Evolutionary conservation across 64 coral and sea anemone genomes (phyloP).

Genomic region (Dendrophyllia cribrosa): DNA sequence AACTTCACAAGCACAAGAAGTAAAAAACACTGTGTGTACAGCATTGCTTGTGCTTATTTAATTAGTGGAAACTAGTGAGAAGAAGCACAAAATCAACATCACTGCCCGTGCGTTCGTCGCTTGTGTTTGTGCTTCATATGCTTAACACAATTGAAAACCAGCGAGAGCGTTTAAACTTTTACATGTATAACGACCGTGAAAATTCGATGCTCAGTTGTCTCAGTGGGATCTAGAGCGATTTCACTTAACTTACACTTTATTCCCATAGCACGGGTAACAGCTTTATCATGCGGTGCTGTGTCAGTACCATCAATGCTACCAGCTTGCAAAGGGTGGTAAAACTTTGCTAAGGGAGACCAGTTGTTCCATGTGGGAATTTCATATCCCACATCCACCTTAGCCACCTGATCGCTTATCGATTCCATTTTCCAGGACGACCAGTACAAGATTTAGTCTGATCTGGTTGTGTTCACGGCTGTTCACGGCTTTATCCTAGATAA

Average conservation of each 20-base stretch:
- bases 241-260: conserved; percentile 72
- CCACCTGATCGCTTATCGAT: conserved; percentile 16
- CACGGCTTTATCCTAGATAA: neutral
- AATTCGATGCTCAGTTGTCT: too few relatives aligned
- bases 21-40: too few relatives aligned
- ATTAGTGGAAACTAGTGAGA: too few relatives aligned
- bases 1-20: too few relatives aligned
- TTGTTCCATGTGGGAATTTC: conserved; percentile 85
- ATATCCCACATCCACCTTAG: conserved; percentile 52
- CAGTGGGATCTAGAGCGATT: too few relatives aligned
- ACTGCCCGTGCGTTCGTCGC: too few relatives aligned
- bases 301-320: conserved; percentile 99
- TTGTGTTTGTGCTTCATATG: too few relatives aligned
- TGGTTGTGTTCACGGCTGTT: neutral
- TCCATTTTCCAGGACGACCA: neutral
- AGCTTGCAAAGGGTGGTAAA: conserved; percentile 96
- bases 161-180: too few relatives aligned
- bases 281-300: conserved; percentile 81
- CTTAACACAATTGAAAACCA: too few relatives aligned
- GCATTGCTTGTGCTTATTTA: too few relatives aligned
- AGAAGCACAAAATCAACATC: too few relatives aligned
- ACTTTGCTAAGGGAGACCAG: conserved; percentile 90
- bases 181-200: too few relatives aligned
- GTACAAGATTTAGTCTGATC: neutral
- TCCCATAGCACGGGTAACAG: conserved; percentile 76